Evolutionary conservation across 2,113 vertebrate species (phyloP), one percentile per base, ranked within the genome.

Genomic region (Megaceryle maxima): DNA sequence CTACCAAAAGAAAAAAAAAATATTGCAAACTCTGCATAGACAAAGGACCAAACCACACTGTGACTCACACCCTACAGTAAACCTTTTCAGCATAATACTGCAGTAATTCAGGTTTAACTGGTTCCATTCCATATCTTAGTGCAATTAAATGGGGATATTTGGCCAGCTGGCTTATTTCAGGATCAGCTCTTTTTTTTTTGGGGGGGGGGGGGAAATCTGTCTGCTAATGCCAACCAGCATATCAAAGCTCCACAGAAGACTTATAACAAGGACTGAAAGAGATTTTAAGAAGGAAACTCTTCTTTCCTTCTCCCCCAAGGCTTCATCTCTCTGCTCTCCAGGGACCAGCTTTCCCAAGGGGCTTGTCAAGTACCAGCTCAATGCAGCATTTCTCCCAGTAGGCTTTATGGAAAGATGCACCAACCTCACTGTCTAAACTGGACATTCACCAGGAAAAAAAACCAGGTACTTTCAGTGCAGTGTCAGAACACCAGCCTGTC

Each of bases 41-140:
- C 88, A 85, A 48, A 83, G 57, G 70, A 66, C 70, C 90, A 88
- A 95, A 82, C 74, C 91, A 94, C 28, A 14, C 50, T 4, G 50
- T 97, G 95, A 95, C 77, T 96, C 88, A 92, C 63, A 55, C 51
- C 19, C 4, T 77, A 67, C 92, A 80, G 96, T 94, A 95, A 96
- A 87, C 20, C 77, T 75, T 66, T 80, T 11, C 29, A 62, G 43
- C 73, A 51, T 26, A 87, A 69, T 4, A 51, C 16, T 82, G 87
- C 81, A 82, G 48, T 74, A 91, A 83, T 79, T 87, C 83, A 76
- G 33, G 59, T 93, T 96, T 87, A 94, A 95, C 83, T 91, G 67
- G 43, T 80, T 87, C 90, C 3, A 17, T 76, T 76, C 95, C 41
- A 1, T 76, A 26, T 35, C 81, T 76, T 31, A 25, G 46, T 76